A percentile compares a stretch with the other conserved stretches of the same genome.
phyloP scores from a whole-genome alignment of 2,888 invertebrate species.

The Bhutanitis thaidina region DNA sequence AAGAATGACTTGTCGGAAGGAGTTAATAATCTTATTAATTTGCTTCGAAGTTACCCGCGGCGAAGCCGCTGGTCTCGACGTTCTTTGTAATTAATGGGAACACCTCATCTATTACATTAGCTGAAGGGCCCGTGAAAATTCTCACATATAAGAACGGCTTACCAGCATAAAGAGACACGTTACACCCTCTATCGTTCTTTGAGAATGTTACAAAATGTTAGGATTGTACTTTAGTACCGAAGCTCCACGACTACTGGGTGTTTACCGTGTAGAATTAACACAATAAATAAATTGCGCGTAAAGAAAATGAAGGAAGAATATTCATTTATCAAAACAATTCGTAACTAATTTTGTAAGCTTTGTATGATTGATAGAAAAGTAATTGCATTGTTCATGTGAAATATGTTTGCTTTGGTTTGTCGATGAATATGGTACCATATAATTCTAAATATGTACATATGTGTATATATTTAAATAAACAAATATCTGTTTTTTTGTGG shows the following conservation, averaged over 20 bases:
- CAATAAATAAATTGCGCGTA: constrained; percentile 72
- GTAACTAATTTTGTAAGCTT: constrained; percentile 40
- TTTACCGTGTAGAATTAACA: constrained; percentile 56
- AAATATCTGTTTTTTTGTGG: no score
- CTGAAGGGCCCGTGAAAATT: constrained; percentile 63
- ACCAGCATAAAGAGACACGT: constrained; percentile 48
- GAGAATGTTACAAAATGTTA: constrained; percentile 14
- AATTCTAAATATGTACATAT: no score
- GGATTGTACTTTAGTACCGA: constrained; percentile 18
- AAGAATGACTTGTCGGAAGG: constrained; percentile 75
- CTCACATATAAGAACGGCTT: constrained; percentile 52
- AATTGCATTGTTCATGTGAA: constrained; percentile 26
- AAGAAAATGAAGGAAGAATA: constrained; percentile 71
- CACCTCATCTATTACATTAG: constrained; percentile 80
- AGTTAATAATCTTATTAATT: constrained; percentile 78
- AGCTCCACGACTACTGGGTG: constrained; percentile 43
- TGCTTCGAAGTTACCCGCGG: constrained; percentile 63
- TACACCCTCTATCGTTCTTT: constrained; percentile 23
- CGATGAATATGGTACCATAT: background rate
- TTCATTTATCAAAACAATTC: constrained; percentile 67
- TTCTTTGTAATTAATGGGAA: constrained; percentile 78
- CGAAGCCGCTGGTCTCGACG: constrained; percentile 65
- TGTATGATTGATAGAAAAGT: constrained; percentile 44
- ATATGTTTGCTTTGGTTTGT: constrained; percentile 14
- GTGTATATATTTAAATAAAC: no score